phyloP scores from a whole-genome alignment of 2,797 vertebrate species.

The Dallia pectoralis region DNA sequence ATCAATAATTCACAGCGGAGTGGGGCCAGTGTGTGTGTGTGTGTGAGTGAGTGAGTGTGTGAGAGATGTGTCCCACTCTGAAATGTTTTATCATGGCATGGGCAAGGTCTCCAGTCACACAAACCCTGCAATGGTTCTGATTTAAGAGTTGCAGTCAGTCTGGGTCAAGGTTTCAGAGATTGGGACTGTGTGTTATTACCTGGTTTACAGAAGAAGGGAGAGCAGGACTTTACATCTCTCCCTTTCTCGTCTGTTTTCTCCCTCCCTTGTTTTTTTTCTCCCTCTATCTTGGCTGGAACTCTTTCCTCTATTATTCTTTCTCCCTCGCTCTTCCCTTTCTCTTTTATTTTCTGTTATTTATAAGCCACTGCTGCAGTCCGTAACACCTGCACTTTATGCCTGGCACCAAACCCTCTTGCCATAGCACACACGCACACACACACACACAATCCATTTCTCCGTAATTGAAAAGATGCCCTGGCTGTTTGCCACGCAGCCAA shows the following conservation, averaged over 20 bases:
- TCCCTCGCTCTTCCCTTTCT: neutral
- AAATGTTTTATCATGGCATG: neutral
- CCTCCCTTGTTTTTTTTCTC: constrained; percentile 2
- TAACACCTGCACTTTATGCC: too few relatives aligned
- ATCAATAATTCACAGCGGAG: constrained; percentile 76
- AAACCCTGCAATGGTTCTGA: constrained; percentile 53
- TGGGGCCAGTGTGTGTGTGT: constrained; percentile 33
- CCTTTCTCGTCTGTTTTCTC: neutral
- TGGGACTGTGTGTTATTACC: constrained; percentile 72
- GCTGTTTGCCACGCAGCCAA: constrained; percentile 72
- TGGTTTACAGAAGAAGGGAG: constrained; percentile 62
- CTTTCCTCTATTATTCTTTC: neutral
- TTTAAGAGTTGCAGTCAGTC: constrained; percentile 76
- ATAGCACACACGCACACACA: constrained; percentile 5
- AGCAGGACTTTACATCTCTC: constrained; percentile 51
- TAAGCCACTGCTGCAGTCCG: neutral
- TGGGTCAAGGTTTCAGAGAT: constrained; percentile 69
- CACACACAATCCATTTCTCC: constrained; percentile 62
- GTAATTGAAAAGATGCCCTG: constrained; percentile 74
- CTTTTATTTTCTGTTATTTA: neutral
- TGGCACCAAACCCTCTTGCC: too few relatives aligned
- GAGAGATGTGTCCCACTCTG: neutral
- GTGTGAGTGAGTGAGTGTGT: constrained; percentile 27
- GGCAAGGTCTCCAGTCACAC: constrained; percentile 11
- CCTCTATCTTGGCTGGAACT: neutral